Base-by-base conservation (phyloP, 2,113 vertebrate genomes). In the Amblyornis subalaris region DNA sequence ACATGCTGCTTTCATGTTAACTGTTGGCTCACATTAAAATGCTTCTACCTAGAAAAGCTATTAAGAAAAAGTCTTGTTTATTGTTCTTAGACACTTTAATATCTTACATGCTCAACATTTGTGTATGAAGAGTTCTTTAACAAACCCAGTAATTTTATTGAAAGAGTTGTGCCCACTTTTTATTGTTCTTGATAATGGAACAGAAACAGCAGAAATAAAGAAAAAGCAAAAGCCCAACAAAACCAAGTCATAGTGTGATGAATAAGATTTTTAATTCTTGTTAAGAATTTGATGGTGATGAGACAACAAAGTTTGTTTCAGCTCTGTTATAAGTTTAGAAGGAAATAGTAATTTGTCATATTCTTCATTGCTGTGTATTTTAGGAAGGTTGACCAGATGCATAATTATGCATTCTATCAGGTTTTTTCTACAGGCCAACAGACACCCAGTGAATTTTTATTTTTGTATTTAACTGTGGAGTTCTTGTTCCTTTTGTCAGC, bases 361-460 rank as follows among this genome's bases (percentile, higher is more conserved):
- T 74, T 67, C 51, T 76, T 80, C 26, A 31, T 57, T 78, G n/a
- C 38, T 53, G 16, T 9, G 2, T 53, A 4, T 74, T 78, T 51
- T 70, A 53, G 40, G 35, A 48, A 31, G 16, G 33, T 19, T 84
- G 25, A 48, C 16, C 19, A 66, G 29, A 12, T 53, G 29, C 15
- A 2, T 22, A 42, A n/a, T 18, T 50, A 24, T 29, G 10, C 2
- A 3, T 60, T 3, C 7, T 38, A 1, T 33, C 16, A 55, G 8
- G 25, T 50, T 31, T 4, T 11, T 69, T 82, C 29, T 22, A 25
- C 4, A 12, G 25, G 7, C 45, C 14, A 31, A 2, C 21, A 73
- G n/a, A 12, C 71, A 38, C 2, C 19, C 1, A 4, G 11, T 45
- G 23, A 62, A 22, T 47, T 61, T 69, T 67, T 14, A 25, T 31